phyloP scores from a whole-genome alignment of 2,113 vertebrate species.

The Rissa tridactyla region DNA sequence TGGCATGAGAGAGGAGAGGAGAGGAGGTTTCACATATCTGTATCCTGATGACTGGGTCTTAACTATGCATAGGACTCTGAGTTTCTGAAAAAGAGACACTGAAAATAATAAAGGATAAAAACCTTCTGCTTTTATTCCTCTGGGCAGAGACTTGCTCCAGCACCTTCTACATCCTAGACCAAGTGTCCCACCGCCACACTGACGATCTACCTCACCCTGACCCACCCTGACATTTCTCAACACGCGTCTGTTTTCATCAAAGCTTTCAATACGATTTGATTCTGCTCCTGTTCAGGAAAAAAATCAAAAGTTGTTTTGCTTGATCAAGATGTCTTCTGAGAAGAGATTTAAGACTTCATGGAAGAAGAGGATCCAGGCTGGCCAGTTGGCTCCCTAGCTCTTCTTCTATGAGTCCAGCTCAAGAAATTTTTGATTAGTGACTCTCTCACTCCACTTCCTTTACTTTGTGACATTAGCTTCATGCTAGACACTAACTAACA shows the following conservation, averaged over 20 bases:
- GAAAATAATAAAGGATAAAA: neutral
- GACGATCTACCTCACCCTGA: neutral
- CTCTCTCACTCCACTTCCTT: neutral
- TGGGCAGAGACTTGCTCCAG: neutral
- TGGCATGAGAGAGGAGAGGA: neutral
- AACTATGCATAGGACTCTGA: neutral
- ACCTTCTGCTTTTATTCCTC: neutral
- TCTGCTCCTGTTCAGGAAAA: neutral
- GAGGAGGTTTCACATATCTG: accelerated
- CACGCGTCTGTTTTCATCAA: neutral
- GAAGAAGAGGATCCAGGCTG: neutral
- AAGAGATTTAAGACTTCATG: neutral
- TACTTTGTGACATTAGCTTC: neutral
- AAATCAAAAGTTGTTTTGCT: neutral
- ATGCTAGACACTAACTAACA: constrained; percentile 5
- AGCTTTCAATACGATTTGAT: neutral
- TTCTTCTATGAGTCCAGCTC: neutral
- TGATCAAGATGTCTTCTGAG: neutral
- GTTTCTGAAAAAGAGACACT: neutral
- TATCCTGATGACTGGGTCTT: neutral
- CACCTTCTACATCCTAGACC: neutral
- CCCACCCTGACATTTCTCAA: neutral
- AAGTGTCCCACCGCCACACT: neutral
- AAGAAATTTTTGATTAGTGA: neutral
- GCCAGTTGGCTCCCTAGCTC: neutral